These are phyloP conservation scores for Paedocypris sp. DNA, from an alignment of 2,113 vertebrate species.

Conservation along the genomic window DNA sequence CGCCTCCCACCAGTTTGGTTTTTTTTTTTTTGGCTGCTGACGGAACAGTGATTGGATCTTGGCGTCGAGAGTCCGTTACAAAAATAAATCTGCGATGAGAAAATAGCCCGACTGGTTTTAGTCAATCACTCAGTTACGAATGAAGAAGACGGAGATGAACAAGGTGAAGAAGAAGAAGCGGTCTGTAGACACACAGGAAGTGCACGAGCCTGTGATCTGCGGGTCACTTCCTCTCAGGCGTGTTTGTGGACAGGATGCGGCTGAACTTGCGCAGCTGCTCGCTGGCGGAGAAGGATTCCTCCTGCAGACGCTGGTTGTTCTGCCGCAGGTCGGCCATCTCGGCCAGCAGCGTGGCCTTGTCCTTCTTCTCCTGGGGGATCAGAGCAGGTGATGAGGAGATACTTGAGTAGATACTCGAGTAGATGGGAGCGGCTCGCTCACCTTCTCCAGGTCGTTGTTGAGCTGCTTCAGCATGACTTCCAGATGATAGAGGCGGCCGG, in stretches of 20 bases:
- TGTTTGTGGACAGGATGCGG: conserved; percentile 58
- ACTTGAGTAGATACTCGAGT: too few relatives aligned
- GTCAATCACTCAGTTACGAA: not conserved
- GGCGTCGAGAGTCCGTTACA: conserved; percentile 16
- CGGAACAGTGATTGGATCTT: conserved; percentile 58
- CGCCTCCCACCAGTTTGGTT: too few relatives aligned
- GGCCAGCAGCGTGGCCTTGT: conserved; percentile 75
- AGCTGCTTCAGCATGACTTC: conserved; percentile 83
- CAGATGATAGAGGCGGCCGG: conserved; percentile 76
- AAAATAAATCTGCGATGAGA: conserved; percentile 25
- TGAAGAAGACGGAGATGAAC: too few relatives aligned
- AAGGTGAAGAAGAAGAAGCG: too few relatives aligned
- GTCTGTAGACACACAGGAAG: too few relatives aligned
- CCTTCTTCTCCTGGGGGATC: conserved; percentile 77
- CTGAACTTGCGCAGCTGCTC: conserved; percentile 84
- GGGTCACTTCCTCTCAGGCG: conserved; percentile 50
- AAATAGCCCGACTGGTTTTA: not conserved
- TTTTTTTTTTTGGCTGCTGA: conserved; percentile 57
- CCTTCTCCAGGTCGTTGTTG: conserved; percentile 80
- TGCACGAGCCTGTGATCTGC: too few relatives aligned
- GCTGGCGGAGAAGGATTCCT: conserved; percentile 71
- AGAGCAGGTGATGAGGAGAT: not conserved
- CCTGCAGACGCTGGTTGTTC: conserved; percentile 86
- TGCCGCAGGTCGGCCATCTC: conserved; percentile 80
- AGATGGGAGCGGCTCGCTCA: too few relatives aligned